A percentile compares a stretch with the other conserved stretches of the same genome.
Conservation (phyloP, 2,797 vertebrate species). For the Smutsia temminckii region DNA sequence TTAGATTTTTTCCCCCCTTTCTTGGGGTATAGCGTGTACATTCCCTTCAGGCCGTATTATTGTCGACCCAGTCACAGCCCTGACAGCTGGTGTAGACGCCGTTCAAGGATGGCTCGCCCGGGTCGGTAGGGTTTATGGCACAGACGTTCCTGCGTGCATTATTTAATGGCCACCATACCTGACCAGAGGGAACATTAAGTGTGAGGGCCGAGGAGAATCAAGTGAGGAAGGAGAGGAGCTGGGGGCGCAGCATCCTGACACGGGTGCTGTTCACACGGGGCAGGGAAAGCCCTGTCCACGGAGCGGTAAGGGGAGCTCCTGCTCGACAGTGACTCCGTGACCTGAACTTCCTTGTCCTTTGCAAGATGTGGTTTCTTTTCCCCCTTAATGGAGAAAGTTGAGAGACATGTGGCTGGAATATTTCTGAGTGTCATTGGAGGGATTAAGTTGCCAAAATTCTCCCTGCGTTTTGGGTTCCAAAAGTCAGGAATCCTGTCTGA, state of each 20-base stretch:
- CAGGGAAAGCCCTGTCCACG: neutral
- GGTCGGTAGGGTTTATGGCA: neutral
- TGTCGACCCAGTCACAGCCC: accelerated
- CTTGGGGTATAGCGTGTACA: neutral
- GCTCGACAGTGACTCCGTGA: accelerated
- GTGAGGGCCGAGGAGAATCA: neutral
- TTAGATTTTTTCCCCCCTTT: neutral
- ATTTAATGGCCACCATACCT: neutral
- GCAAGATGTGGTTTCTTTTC: neutral
- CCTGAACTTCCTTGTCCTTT: neutral
- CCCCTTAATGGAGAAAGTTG: accelerated
- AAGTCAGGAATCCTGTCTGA: neutral
- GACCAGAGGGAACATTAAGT: accelerated
- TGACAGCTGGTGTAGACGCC: neutral
- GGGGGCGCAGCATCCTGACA: neutral
- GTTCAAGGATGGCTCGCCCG: neutral
- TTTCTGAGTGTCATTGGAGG: neutral
- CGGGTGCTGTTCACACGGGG: accelerated
- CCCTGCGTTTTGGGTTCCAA: neutral
- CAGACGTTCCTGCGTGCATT: neutral
- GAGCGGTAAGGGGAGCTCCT: accelerated
- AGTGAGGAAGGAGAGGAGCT: neutral
- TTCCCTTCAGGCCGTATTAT: neutral
- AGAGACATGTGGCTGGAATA: neutral
- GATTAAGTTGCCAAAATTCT: neutral